Base-by-base conservation (phyloP, 2,888 invertebrate genomes). In the Hoplodrina blanda region DNA sequence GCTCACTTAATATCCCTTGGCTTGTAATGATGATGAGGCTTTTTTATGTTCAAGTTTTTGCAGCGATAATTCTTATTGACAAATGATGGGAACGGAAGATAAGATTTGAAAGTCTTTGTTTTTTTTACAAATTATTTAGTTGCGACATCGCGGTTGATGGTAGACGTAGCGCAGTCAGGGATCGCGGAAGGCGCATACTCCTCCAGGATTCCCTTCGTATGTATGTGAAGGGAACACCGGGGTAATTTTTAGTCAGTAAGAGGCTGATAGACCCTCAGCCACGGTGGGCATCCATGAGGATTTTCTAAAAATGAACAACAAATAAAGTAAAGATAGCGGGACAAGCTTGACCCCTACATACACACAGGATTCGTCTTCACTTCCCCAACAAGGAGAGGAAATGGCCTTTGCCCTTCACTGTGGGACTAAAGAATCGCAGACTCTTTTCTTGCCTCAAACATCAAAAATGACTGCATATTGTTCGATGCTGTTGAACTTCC, bases 11-110 rank as follows among this genome's bases (percentile, higher is more conserved):
- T 69, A 50, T 71, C 82, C 82, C 86, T 82, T 71, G 75, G 69
- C 59, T 81, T 73, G 70, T 82, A 85, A 84, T 83, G 75, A 80
- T 84, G 81, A 81, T 82, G 73, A 52, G 52, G 49, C 44, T 49
- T 57, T 65, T 56, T 81, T 71, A 25, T 30, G 46, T 17, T 55
- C 54, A 64, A 11, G 55, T 82, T 78, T 78, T 72, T 60, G 79
- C 82, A 63, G 61, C 20, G 30, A 54, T 77, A 57, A 61, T 70
- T 70, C 54, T 71, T 33, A 64, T 62, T 76, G 78, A 77, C 37
- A 55, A 69, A 76, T 69, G 77, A 57, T 80, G 57, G 33, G 53
- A 61, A 57, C 75, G 57, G 33, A 49, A 61, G 33, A 54, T 67
- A 50, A 61, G 33, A 30, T 20, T 20, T 49, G 57, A n/a, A 33